Conservation (phyloP, 2,888 invertebrate species). For the Lasioglossum zephyrum region DNA sequence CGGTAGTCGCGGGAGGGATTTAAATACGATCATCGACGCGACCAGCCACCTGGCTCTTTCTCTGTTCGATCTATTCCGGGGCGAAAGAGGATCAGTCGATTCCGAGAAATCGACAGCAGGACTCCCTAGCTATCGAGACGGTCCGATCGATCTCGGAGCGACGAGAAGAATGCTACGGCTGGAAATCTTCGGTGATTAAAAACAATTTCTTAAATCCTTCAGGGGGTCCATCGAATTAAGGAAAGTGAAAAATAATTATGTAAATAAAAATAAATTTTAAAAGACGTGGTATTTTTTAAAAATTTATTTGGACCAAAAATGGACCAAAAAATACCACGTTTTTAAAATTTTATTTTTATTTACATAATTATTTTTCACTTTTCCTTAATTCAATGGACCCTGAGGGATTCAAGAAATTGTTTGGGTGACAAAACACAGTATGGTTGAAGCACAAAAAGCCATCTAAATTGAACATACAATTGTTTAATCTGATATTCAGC, state of each 20-base stretch:
- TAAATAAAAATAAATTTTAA: too few relatives aligned
- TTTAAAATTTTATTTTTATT: too few relatives aligned
- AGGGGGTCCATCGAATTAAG: too few relatives aligned
- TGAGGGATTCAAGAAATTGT: background rate
- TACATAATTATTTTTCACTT: too few relatives aligned
- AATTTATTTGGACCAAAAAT: too few relatives aligned
- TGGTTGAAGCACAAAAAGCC: background rate
- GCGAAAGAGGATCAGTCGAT: slow-evolving; percentile 48
- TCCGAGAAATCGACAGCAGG: slow-evolving; percentile 43
- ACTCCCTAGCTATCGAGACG: background rate
- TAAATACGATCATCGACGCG: slow-evolving; percentile 63
- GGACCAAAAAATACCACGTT: too few relatives aligned
- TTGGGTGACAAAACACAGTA: background rate
- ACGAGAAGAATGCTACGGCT: background rate
- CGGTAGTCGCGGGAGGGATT: slow-evolving; percentile 65
- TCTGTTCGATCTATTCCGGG: slow-evolving; percentile 1
- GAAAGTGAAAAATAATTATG: too few relatives aligned
- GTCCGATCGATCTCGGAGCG: background rate
- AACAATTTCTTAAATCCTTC: too few relatives aligned
- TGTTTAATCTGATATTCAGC: background rate
- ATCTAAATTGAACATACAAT: background rate
- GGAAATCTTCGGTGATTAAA: background rate
- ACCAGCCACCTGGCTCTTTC: slow-evolving; percentile 47
- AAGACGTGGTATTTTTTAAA: too few relatives aligned
- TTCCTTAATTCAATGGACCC: fast-evolving